Evolutionary conservation across 2,888 invertebrate species (phyloP), one percentile per base, ranked within the genome.

Genomic region (Apantesis nais): DNA sequence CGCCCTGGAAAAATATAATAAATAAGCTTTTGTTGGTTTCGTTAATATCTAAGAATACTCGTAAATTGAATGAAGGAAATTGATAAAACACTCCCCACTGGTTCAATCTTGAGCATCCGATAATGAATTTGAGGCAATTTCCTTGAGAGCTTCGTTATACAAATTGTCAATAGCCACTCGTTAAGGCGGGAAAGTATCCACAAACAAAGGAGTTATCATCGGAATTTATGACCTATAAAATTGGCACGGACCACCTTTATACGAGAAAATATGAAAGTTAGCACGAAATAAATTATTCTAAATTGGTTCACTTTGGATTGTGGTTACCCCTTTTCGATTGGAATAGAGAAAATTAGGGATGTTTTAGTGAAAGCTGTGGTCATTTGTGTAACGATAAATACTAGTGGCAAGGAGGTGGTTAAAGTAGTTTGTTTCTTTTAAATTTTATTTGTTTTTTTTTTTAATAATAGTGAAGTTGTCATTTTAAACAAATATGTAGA

Each of bases 151-250:
- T 83, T 81, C 75, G 77, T 78, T 75, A 78, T 81, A 81, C 85
- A 84, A 83, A 85, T 83, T 82, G 84, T 85, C 85, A 83, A 86
- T 87, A 84, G 81, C 80, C 83, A 85, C 83, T 84, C 82, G 83
- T 78, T 88, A 84, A 86, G 85, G 82, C 79, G 71, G 77, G 72
- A 78, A 84, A 85, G 81, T 81, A 83, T 82, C 83, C 84, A 83
- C 85, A 88, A 85, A 85, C 86, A 88, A 89, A 86, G 85, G 85
- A 87, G 86, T 85, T 83, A 86, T 85, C 83, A 86, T 84, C 82
- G 76, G 77, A 88, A 89, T 90, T 90, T 90, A 89, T 86, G 89
- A 86, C 79, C 85, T 81, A 86, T 87, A 86, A 88, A 90, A 89
- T 87, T 82, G 85, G 83, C 81, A 79, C 75, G 74, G 79, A 81